Percentiles rank a stretch among this genome's conserved stretches.
These are phyloP conservation scores for Oxyruncus cristatus DNA, from an alignment of 2,113 vertebrate species.

Conservation along the genomic window DNA sequence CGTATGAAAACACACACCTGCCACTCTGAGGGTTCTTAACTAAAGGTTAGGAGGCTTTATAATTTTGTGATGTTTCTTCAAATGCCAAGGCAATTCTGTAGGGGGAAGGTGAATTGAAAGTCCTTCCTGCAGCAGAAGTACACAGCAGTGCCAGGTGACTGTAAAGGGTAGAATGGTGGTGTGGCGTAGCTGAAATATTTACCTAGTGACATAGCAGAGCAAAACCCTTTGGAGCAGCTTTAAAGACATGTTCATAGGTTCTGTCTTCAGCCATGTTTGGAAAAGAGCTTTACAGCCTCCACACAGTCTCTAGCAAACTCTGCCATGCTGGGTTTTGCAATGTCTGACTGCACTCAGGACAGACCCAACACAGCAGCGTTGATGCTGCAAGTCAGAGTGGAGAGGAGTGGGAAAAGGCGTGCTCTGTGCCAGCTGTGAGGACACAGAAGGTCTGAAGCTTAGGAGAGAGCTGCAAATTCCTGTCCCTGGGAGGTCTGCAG, in stretches of 20 bases:
- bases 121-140: neutral
- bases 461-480: neutral
- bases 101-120: neutral
- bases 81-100: neutral
- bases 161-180: neutral
- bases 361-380: neutral
- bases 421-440: neutral
- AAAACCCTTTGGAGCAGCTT: neutral
- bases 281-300: neutral
- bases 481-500: neutral
- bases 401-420: neutral
- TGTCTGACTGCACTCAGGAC: neutral
- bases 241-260: neutral
- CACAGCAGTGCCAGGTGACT: neutral
- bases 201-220: neutral
- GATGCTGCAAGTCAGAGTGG: neutral
- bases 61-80: neutral
- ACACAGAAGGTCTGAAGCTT: neutral
- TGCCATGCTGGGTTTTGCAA: accelerated
- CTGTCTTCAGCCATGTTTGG: neutral
- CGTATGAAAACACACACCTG: neutral
- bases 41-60: neutral
- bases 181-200: neutral
- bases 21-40: neutral
- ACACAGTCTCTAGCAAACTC: neutral